A percentile compares a stretch with the other conserved stretches of the same genome.
Evolutionary conservation across 2,888 invertebrate species (phyloP).

Genomic region (Drosophila multiciliata): DNA sequence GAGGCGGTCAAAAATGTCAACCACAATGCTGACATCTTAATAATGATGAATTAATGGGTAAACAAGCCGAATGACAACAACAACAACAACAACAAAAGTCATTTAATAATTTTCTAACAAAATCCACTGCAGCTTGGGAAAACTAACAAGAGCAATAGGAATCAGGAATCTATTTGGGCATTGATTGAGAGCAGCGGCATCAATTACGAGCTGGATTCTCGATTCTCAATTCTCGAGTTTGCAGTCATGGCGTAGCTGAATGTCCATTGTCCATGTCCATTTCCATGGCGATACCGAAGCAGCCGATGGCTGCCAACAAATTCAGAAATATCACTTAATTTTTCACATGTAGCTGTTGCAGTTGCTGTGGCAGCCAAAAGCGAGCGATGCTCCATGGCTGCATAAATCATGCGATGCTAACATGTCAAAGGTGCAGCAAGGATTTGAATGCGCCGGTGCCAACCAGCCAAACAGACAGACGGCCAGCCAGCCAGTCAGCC

Average conservation of each 20-base stretch:
- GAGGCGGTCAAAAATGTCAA: conserved; percentile 76
- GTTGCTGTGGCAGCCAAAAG: conserved; percentile 40
- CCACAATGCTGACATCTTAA: conserved; percentile 82
- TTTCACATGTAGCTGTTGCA: conserved; percentile 69
- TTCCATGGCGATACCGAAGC: conserved; percentile 23
- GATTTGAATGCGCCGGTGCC: conserved; percentile 73
- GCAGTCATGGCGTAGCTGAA: background rate
- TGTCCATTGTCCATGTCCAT: conserved; percentile 14
- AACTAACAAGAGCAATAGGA: conserved; percentile 33
- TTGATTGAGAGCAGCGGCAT: conserved; percentile 77
- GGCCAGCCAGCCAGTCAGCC: conserved; percentile 10
- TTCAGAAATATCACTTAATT: conserved; percentile 80
- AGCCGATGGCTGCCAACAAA: conserved; percentile 74
- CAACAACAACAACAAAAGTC: conserved; percentile 45
- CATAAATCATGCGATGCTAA: conserved; percentile 75
- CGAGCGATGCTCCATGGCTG: conserved; percentile 72
- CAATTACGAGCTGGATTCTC: conserved; percentile 57
- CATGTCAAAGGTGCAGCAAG: conserved; percentile 80
- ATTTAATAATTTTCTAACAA: conserved; percentile 74
- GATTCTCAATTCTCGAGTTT: conserved; percentile 1
- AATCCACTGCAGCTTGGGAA: conserved; percentile 59
- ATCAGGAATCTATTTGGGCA: conserved; percentile 60
- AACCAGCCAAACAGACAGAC: conserved; percentile 3
- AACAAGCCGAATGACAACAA: conserved; percentile 69
- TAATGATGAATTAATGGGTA: conserved; percentile 84